Evolutionary conservation across 2,888 invertebrate genomes (phyloP).

Genomic region (Muscina levida): DNA sequence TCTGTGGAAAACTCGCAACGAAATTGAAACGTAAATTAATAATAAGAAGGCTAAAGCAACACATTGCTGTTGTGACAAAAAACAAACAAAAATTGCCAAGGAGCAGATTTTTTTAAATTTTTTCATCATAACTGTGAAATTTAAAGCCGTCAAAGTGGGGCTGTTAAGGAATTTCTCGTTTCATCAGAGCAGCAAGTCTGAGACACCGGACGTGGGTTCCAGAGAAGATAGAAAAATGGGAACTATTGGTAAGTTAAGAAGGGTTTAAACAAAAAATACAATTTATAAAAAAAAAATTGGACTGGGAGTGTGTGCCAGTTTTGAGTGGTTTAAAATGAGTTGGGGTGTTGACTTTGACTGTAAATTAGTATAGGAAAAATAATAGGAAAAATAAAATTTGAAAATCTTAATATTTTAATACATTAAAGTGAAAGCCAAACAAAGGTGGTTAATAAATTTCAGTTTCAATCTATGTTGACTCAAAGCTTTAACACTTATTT

Average conservation of each 20-base stretch:
- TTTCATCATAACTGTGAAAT: background rate
- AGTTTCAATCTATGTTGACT: no score
- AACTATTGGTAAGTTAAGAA: conserved; percentile 59
- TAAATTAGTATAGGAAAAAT: no score
- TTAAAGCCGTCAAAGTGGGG: conserved; percentile 31
- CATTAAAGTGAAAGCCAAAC: no score
- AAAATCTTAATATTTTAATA: no score
- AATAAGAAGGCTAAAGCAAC: conserved; percentile 24
- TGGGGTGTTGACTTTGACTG: no score
- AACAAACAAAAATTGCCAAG: background rate
- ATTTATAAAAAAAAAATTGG: background rate
- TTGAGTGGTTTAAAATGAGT: no score
- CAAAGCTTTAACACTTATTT: no score
- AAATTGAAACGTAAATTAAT: background rate
- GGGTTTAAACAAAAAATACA: background rate
- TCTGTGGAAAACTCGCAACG: background rate
- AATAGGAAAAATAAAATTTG: no score
- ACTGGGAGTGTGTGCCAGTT: background rate
- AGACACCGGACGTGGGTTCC: conserved; percentile 20
- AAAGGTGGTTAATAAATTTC: no score
- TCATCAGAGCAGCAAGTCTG: conserved; percentile 2
- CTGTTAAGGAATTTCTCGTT: conserved; percentile 33
- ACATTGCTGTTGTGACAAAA: no score
- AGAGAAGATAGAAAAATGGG: conserved; percentile 54
- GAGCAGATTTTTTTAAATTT: background rate